Conservation (phyloP, 2,888 invertebrate genomes). For the Cheilosia grossa region DNA sequence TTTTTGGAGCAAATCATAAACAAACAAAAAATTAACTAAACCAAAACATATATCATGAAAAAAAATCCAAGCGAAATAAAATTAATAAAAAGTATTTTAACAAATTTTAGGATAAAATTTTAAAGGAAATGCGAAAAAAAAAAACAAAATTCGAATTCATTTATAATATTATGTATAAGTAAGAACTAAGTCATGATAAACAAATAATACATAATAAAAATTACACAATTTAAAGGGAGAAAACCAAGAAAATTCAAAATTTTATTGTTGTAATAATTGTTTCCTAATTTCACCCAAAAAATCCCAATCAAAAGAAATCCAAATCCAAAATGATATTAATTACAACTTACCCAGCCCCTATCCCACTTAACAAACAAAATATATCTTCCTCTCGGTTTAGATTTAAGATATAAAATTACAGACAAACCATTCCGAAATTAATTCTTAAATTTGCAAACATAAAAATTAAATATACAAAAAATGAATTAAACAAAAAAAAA, state of each 20-base stretch:
- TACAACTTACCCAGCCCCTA: conserved; percentile 19
- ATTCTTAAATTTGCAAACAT: conserved; percentile 72
- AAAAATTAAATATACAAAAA: conserved; percentile 43
- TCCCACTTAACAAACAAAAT: conserved; percentile 37
- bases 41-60: conserved; percentile 62
- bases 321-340: conserved; percentile 58
- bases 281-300: conserved; percentile 26
- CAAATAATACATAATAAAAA: conserved; percentile 36
- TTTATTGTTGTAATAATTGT: conserved; percentile 74
- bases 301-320: conserved; percentile 1
- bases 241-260: conserved; percentile 68
- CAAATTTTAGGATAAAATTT: conserved; percentile 69
- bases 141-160: conserved; percentile 69
- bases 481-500: conserved; percentile 61
- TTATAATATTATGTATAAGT: conserved; percentile 74
- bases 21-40: conserved; percentile 33
- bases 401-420: conserved; percentile 71
- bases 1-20: conserved; percentile 72
- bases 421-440: conserved; percentile 72
- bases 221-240: conserved; percentile 50
- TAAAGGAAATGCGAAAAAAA: conserved; percentile 59
- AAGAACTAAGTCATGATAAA: conserved; percentile 67
- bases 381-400: conserved; percentile 72
- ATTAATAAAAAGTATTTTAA: conserved; percentile 54
- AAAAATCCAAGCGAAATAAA: conserved; percentile 49